Conservation (phyloP, 2,888 invertebrate genomes). For the Dusona sp. region DNA sequence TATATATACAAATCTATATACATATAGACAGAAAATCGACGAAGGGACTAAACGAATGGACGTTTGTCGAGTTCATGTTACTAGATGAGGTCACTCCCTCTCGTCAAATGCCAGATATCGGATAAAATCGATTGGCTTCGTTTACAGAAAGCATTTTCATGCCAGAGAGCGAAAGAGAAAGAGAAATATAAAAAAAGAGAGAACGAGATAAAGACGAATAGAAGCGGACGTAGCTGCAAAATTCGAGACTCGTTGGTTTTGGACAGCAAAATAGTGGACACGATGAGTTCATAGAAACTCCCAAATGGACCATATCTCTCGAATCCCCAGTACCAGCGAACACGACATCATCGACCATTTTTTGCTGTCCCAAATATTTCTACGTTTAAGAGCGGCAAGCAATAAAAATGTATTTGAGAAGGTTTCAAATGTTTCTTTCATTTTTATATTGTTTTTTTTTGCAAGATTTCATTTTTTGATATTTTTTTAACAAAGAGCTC, state of each 20-base stretch:
- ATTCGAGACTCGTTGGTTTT: conserved; percentile 33
- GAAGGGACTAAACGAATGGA: conserved; percentile 20
- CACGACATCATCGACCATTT: conserved; percentile 11
- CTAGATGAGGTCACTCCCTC: conserved; percentile 48
- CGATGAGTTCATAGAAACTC: conserved; percentile 42
- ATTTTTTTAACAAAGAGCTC: too few relatives aligned
- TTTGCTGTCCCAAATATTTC: neutral
- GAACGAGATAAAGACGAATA: conserved; percentile 1
- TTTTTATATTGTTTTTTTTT: neutral
- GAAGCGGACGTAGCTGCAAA: conserved; percentile 16
- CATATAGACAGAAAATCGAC: conserved; percentile 29
- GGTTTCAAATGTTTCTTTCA: neutral
- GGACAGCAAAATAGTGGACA: conserved; percentile 43
- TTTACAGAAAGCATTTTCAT: conserved; percentile 52
- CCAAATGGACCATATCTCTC: conserved; percentile 31
- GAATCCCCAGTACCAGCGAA: conserved; percentile 16
- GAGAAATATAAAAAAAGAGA: conserved; percentile 12
- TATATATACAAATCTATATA: conserved; percentile 6
- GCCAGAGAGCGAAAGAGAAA: conserved; percentile 25
- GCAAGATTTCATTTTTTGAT: too few relatives aligned
- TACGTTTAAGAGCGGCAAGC: neutral
- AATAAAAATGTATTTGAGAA: neutral
- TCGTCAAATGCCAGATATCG: conserved; percentile 56
- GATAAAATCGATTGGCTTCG: conserved; percentile 61
- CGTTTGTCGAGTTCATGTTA: conserved; percentile 49